A percentile compares a stretch with the other conserved stretches of the same genome.
These are phyloP conservation scores for Eristalinus aeneus DNA, from an alignment of 2,888 invertebrate genomes.

Conservation along the genomic window DNA sequence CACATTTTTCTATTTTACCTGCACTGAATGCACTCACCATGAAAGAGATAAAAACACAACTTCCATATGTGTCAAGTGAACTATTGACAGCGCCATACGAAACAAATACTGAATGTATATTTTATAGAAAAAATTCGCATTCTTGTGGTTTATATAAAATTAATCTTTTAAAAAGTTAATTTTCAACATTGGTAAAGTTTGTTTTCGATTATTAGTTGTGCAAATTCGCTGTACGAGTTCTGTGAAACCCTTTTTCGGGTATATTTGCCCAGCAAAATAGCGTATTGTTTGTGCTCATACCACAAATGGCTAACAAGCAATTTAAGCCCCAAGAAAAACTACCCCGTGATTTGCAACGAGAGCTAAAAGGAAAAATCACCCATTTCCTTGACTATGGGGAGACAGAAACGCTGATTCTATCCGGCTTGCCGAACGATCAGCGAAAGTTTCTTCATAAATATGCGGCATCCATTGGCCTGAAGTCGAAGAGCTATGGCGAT, in stretches of 20 bases:
- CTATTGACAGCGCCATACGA: slow-evolving; percentile 56
- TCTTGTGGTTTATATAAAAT: slow-evolving; percentile 37
- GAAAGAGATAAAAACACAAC: slow-evolving; percentile 22
- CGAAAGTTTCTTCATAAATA: slow-evolving; percentile 75
- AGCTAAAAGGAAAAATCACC: slow-evolving; percentile 63
- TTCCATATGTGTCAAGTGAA: slow-evolving; percentile 14
- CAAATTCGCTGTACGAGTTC: background rate
- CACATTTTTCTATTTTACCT: background rate
- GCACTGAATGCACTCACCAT: background rate
- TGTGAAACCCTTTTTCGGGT: background rate
- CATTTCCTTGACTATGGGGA: slow-evolving; percentile 74
- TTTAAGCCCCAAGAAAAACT: slow-evolving; percentile 35
- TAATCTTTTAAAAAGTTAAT: background rate
- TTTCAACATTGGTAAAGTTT: background rate
- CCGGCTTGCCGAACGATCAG: slow-evolving; percentile 71
- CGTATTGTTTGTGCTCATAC: slow-evolving; percentile 22
- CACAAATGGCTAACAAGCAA: slow-evolving; percentile 63
- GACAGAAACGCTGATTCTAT: slow-evolving; percentile 61
- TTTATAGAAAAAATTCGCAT: slow-evolving; percentile 41
- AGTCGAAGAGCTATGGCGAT: slow-evolving; percentile 73
- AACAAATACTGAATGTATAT: slow-evolving; percentile 51
- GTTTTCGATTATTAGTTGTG: background rate
- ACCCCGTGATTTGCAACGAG: slow-evolving; percentile 50
- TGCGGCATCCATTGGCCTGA: slow-evolving; percentile 73
- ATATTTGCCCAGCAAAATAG: background rate